Percentiles rank a stretch among this genome's conserved stretches.
Conservation (phyloP, 30 jellyfish, hydroid and myxozoan species). For the Catostylus mosaicus region DNA sequence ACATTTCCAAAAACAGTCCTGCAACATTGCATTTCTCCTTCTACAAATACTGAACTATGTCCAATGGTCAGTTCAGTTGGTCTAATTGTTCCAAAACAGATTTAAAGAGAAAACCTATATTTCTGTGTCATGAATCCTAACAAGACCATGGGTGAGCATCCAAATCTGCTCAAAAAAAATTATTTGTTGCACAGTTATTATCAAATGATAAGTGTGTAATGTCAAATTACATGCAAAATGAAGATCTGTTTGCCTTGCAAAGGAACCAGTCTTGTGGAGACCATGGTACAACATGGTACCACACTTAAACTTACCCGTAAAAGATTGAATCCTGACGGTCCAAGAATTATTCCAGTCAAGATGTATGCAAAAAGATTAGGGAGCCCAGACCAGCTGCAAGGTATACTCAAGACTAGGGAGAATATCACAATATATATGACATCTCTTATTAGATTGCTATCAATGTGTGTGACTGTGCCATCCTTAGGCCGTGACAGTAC, state of each 20-base stretch:
- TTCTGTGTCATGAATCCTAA: too few relatives aligned
- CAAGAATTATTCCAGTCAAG: constrained; percentile 89
- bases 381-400: constrained; percentile 77
- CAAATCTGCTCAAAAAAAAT: too few relatives aligned
- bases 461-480: constrained; percentile 93
- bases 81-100: too few relatives aligned
- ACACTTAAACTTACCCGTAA: constrained; percentile 60
- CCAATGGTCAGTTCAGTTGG: too few relatives aligned
- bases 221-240: not conserved
- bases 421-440: constrained; percentile 60
- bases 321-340: constrained; percentile 90
- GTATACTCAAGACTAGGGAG: constrained; percentile 72
- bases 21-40: too few relatives aligned
- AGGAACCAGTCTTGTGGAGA: too few relatives aligned
- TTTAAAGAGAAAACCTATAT: too few relatives aligned
- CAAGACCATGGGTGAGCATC: too few relatives aligned
- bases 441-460: constrained; percentile 80
- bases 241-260: not conserved
- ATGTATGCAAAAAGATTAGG: constrained; percentile 89
- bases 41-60: too few relatives aligned
- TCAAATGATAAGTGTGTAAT: too few relatives aligned
- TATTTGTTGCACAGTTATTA: too few relatives aligned
- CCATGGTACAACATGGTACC: not conserved
- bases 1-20: too few relatives aligned
- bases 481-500: constrained; percentile 93